Conservation (phyloP, 2,113 vertebrate genomes). For the Alosa alosa region DNA sequence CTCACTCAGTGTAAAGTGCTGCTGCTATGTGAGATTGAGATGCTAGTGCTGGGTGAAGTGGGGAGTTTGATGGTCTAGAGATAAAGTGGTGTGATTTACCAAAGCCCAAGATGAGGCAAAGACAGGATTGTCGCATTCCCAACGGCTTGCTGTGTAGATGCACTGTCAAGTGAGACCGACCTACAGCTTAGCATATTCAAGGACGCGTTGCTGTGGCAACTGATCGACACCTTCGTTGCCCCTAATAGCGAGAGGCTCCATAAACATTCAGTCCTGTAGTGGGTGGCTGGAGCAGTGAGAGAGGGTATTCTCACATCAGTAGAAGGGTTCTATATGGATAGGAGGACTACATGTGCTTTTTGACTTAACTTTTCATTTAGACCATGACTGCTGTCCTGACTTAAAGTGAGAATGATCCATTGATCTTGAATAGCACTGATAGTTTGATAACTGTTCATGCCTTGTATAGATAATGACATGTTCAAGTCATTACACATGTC, state of each 20-base stretch:
- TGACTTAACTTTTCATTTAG: neutral
- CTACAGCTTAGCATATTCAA: conserved; percentile 27
- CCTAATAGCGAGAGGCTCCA: conserved; percentile 32
- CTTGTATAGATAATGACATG: neutral
- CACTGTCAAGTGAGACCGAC: neutral
- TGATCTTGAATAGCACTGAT: neutral
- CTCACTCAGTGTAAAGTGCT: neutral
- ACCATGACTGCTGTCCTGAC: neutral
- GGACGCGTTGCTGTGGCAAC: conserved; percentile 41
- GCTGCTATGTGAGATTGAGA: neutral
- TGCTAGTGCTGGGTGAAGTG: neutral
- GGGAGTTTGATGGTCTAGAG: neutral
- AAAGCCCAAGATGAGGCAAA: neutral
- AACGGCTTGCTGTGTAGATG: neutral
- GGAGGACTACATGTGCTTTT: neutral
- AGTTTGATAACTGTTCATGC: neutral
- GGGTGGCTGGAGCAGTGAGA: neutral
- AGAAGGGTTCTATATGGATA: neutral
- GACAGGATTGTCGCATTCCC: neutral
- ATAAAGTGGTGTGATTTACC: neutral
- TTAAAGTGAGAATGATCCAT: neutral
- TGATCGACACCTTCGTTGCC: conserved; percentile 26
- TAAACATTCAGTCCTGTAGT: conserved; percentile 25
- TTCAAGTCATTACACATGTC: neutral
- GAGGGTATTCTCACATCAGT: neutral